Evolutionary conservation across 2,888 invertebrate genomes (phyloP).

Genomic region (Congeria kusceri): DNA sequence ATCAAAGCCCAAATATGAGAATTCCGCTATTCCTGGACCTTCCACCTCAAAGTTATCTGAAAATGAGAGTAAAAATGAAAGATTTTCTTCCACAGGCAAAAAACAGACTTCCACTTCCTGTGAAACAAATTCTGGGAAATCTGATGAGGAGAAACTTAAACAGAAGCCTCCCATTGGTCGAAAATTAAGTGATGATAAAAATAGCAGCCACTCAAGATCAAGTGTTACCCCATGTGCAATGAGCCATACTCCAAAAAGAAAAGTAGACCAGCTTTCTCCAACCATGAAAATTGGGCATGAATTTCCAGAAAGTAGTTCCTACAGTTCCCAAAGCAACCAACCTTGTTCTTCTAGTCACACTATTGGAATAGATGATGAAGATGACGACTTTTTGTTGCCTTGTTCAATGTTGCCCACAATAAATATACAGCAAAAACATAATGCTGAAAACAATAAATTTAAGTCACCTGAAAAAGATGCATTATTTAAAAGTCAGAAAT

Average conservation of each 20-base stretch:
- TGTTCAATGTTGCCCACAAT: not conserved
- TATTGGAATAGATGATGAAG: not conserved
- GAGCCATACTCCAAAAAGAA: slow-evolving; percentile 46
- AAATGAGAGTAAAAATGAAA: slow-evolving; percentile 24
- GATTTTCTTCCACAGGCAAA: slow-evolving; percentile 11
- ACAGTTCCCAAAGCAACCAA: not conserved
- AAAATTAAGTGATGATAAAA: slow-evolving; percentile 33
- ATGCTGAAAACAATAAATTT: not conserved
- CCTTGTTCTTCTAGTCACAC: not conserved
- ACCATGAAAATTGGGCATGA: slow-evolving; percentile 38
- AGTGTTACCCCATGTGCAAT: slow-evolving; percentile 43
- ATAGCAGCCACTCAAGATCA: slow-evolving; percentile 15
- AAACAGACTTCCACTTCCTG: not conserved
- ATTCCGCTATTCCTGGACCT: slow-evolving; percentile 33
- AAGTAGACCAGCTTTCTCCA: slow-evolving; percentile 54
- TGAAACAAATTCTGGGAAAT: not conserved
- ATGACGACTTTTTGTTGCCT: not conserved
- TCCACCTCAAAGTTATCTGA: slow-evolving; percentile 35
- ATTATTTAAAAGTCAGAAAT: slow-evolving; percentile 29
- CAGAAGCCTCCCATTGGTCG: slow-evolving; percentile 48
- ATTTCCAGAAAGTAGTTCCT: slow-evolving; percentile 14
- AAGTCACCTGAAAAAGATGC: not conserved
- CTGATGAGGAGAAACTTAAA: slow-evolving; percentile 11
- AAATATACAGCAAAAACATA: not conserved
- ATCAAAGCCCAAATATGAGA: slow-evolving; percentile 9